phyloP scores from a whole-genome alignment of 2,888 invertebrate species.

The Orthonevra nobilis region DNA sequence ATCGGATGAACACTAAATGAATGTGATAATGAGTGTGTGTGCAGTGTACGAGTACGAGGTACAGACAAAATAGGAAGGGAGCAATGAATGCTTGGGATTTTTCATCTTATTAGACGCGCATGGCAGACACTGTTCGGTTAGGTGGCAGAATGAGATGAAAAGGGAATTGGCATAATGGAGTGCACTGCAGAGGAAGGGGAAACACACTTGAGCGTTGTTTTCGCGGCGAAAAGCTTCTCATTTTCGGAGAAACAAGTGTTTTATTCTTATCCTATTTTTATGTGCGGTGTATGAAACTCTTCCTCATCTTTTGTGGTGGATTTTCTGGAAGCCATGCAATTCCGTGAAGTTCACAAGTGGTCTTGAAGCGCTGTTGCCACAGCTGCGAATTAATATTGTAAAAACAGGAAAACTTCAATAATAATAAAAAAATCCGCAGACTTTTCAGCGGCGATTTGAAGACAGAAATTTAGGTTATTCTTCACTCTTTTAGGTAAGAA shows the following conservation, averaged over 20 bases:
- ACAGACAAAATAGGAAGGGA: too few species aligned
- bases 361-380: slow-evolving; percentile 19
- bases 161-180: too few species aligned
- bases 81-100: not conserved
- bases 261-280: not conserved
- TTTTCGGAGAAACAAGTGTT: slow-evolving; percentile 26
- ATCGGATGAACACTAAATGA: slow-evolving; percentile 3
- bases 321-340: not conserved
- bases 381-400: not conserved
- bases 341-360: slow-evolving; percentile 18
- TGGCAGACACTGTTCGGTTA: slow-evolving; percentile 1
- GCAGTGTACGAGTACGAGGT: too few species aligned
- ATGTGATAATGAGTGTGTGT: slow-evolving; percentile 22
- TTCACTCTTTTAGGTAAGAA: too few species aligned
- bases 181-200: too few species aligned
- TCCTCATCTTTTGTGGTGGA: not conserved
- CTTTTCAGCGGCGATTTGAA: too few species aligned
- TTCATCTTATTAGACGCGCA: not conserved
- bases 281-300: not conserved
- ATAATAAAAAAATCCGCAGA: too few species aligned
- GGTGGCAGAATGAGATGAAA: too few species aligned
- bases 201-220: too few species aligned
- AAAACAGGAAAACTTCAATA: too few species aligned
- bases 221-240: slow-evolving; percentile 31
- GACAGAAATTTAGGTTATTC: too few species aligned